Conservation (phyloP, 2,113 vertebrate species). For the Syrrhaptes paradoxus region DNA sequence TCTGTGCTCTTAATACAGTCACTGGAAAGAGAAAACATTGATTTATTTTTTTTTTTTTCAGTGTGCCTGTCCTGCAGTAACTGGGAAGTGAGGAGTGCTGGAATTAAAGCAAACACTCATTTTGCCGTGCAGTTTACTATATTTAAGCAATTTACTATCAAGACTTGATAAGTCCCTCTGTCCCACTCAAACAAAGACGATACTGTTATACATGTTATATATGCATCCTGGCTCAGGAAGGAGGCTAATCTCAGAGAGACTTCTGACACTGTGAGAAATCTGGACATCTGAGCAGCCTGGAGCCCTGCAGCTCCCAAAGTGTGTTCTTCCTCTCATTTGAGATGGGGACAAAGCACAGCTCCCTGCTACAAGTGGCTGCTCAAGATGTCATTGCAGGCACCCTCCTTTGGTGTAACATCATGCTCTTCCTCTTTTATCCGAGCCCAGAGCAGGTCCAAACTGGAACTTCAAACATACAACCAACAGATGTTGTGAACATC, state of each 20-base stretch:
- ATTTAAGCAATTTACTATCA: not conserved
- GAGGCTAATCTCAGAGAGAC: not conserved
- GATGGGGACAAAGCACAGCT: not conserved
- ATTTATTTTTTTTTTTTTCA: not conserved
- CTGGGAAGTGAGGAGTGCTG: not conserved
- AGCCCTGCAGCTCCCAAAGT: not conserved
- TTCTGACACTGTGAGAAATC: not conserved
- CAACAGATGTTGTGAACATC: constrained; percentile 58
- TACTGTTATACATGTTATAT: not conserved
- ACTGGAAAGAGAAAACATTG: not conserved
- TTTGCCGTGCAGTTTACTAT: not conserved
- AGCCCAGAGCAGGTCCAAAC: constrained; percentile 50
- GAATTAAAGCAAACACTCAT: not conserved
- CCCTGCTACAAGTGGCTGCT: not conserved
- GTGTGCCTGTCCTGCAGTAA: not conserved
- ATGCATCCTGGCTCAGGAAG: not conserved
- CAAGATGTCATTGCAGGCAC: not conserved
- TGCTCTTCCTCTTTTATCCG: constrained; percentile 60
- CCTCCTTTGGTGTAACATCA: not conserved
- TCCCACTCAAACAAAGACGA: not conserved
- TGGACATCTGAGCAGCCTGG: not conserved
- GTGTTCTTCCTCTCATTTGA: not conserved
- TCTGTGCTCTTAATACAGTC: not conserved
- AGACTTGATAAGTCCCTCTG: not conserved
- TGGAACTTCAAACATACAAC: constrained; percentile 57